These are phyloP conservation scores for Trachops cirrhosus DNA, from an alignment of 2,797 vertebrate genomes.

Conservation along the genomic window DNA sequence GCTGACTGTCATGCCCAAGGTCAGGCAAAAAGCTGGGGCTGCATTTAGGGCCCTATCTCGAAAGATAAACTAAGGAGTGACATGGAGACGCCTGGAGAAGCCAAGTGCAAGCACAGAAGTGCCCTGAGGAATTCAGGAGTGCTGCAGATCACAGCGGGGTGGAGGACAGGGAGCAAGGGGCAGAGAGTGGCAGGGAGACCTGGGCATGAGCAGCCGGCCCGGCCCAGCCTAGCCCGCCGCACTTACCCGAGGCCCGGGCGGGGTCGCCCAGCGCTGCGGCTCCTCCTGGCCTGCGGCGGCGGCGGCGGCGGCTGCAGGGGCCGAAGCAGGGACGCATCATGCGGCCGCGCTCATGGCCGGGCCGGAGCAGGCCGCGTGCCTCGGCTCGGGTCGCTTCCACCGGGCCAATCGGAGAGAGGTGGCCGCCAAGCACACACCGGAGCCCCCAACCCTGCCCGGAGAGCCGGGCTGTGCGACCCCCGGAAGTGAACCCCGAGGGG, in stretches of 20 bases:
- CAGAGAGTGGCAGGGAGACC: not conserved
- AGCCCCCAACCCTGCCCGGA: fast-evolving
- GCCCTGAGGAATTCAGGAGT: not conserved
- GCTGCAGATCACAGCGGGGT: not conserved
- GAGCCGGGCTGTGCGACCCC: not conserved
- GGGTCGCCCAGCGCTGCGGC: constrained; percentile 61
- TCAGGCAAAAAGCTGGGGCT: constrained; percentile 15
- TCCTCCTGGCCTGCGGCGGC: constrained; percentile 64
- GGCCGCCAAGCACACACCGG: not conserved
- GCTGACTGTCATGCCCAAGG: constrained; percentile 43
- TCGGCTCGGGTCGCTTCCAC: not conserved
- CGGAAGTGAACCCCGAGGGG: constrained; percentile 60
- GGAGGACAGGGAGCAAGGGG: not conserved
- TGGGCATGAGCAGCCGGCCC: not conserved
- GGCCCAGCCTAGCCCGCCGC: not conserved
- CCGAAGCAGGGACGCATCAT: constrained; percentile 64
- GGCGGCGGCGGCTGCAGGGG: constrained; percentile 54
- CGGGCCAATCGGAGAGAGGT: not conserved
- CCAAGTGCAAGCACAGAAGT: not conserved
- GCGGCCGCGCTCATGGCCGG: constrained; percentile 68
- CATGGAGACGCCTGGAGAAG: not conserved
- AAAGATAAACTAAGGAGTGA: not conserved
- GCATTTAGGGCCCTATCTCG: not conserved
- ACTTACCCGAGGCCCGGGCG: constrained; percentile 73
- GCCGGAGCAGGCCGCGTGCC: constrained; percentile 30